phyloP scores from a whole-genome alignment of 2,888 invertebrate species.

The Digitonthophagus gazella region DNA sequence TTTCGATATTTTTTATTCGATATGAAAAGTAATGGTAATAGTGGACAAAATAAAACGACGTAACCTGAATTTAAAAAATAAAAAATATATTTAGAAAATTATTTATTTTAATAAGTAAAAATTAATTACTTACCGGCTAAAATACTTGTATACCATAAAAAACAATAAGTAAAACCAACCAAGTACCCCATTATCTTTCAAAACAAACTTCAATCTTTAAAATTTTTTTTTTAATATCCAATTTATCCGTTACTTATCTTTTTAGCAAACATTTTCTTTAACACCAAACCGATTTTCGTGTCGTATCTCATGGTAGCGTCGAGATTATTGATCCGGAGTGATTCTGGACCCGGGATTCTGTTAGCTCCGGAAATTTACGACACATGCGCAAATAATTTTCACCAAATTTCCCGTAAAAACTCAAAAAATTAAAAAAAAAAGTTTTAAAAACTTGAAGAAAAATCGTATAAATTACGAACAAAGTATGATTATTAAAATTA shows the following conservation, averaged over 20 bases:
- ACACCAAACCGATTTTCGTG: too few species aligned
- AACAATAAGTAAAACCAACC: slow-evolving; percentile 46
- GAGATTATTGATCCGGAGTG: background rate
- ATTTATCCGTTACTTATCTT: too few species aligned
- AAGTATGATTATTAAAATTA: slow-evolving; percentile 33
- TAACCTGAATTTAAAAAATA: slow-evolving; percentile 54
- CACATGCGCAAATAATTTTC: background rate
- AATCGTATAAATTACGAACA: slow-evolving; percentile 24
- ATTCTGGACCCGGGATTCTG: background rate
- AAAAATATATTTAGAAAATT: slow-evolving; percentile 24
- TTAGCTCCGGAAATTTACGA: background rate
- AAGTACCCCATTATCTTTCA: slow-evolving; percentile 38
- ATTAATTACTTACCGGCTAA: slow-evolving; percentile 44
- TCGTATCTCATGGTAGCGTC: background rate
- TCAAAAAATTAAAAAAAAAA: background rate
- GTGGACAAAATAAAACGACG: slow-evolving; percentile 63
- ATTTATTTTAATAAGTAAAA: slow-evolving; percentile 19
- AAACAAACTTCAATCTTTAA: too few species aligned
- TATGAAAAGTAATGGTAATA: slow-evolving; percentile 67
- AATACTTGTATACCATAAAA: slow-evolving; percentile 49
- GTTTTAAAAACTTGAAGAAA: background rate
- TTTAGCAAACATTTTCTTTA: too few species aligned
- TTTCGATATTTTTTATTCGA: slow-evolving; percentile 67
- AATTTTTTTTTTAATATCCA: too few species aligned
- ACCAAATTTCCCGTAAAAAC: background rate